These are phyloP conservation scores for Exephanes ischioxanthus DNA, from an alignment of 2,888 invertebrate species.

Conservation along the genomic window DNA sequence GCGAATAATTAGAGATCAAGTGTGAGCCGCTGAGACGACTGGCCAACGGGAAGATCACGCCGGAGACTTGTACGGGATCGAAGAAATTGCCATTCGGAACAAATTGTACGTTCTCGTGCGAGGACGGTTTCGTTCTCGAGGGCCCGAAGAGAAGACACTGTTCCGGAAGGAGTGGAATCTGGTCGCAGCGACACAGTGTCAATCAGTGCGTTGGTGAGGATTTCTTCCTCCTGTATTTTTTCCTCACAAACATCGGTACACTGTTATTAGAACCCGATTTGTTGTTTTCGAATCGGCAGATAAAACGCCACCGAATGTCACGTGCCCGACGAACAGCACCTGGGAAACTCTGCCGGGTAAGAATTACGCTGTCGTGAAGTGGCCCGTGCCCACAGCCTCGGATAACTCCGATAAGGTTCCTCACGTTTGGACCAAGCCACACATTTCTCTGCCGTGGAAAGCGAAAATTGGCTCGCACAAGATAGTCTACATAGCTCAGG, in stretches of 20 bases:
- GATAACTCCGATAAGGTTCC: constrained; percentile 88
- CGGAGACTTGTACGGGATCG: constrained; percentile 85
- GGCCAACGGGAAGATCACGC: constrained; percentile 86
- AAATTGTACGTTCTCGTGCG: constrained; percentile 87
- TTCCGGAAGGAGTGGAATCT: constrained; percentile 86
- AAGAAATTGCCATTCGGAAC: constrained; percentile 87
- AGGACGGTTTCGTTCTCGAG: constrained; percentile 87
- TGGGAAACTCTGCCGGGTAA: constrained; percentile 85
- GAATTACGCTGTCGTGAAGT: constrained; percentile 86
- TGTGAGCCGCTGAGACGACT: constrained; percentile 86
- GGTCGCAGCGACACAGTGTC: constrained; percentile 85
- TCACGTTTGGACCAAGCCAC: constrained; percentile 87
- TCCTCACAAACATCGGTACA: not conserved
- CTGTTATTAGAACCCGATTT: not conserved
- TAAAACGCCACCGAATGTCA: constrained; percentile 86
- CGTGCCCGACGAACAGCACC: constrained; percentile 87
- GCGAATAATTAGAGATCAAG: constrained; percentile 81
- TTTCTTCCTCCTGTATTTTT: constrained; percentile 4
- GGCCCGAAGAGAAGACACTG: constrained; percentile 87
- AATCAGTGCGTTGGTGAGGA: constrained; percentile 86
- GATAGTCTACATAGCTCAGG: constrained; percentile 88
- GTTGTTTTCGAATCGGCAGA: constrained; percentile 83
- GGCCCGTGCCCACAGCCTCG: constrained; percentile 84
- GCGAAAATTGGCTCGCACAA: constrained; percentile 87
- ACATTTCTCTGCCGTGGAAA: constrained; percentile 86